phyloP scores from a whole-genome alignment of 2,797 vertebrate species.

The Onychomys leucogaster region DNA sequence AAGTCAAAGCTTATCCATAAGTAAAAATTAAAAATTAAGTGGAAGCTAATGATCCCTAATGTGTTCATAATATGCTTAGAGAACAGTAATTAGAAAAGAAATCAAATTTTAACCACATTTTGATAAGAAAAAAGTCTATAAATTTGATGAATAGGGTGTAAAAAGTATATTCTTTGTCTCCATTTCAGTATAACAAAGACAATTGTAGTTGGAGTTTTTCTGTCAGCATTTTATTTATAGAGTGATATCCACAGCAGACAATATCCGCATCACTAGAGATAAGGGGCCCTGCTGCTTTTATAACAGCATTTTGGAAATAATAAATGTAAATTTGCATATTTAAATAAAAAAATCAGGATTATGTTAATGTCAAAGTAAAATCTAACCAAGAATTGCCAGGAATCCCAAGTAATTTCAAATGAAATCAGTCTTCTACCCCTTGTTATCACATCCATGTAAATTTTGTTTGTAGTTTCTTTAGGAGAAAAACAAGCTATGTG shows the following conservation, averaged over 20 bases:
- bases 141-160: neutral
- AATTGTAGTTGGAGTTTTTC: too few relatives aligned
- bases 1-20: neutral
- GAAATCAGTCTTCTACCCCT: neutral
- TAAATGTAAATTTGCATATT: constrained; percentile 8
- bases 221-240: too few relatives aligned
- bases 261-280: neutral
- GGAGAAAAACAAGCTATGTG: neutral
- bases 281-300: neutral
- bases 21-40: constrained; percentile 20
- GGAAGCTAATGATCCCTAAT: neutral
- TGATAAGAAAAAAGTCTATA: neutral
- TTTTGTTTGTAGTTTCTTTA: constrained; percentile 22
- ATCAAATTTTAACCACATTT: neutral
- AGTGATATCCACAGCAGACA: too few relatives aligned
- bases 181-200: constrained; percentile 1
- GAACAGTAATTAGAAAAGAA: neutral
- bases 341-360: neutral
- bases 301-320: neutral
- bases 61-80: neutral
- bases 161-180: neutral
- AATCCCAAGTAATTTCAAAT: constrained; percentile 18
- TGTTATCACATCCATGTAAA: neutral
- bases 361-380: neutral
- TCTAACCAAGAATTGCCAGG: neutral